These are phyloP conservation scores for Nymphalis io DNA, from an alignment of 1,140 invertebrate genomes.

Conservation along the genomic window DNA sequence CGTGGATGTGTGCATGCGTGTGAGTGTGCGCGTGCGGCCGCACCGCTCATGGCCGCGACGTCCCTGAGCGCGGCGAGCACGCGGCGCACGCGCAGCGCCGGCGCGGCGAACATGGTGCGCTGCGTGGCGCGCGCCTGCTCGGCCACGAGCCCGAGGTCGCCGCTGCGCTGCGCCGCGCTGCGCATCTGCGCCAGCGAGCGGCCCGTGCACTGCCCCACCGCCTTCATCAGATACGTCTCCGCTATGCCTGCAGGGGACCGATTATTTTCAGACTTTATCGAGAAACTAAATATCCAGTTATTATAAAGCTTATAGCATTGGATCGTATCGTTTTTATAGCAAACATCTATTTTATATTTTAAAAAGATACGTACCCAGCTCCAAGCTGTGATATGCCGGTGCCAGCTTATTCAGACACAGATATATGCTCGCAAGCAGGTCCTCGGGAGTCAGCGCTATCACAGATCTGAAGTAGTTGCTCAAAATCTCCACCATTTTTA, in stretches of 20 bases:
- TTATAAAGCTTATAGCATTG: too few relatives aligned
- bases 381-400: conserved; percentile 93
- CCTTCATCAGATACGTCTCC: conserved; percentile 96
- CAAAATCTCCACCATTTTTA: conserved; percentile 97
- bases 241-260: conserved; percentile 88
- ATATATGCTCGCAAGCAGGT: conserved; percentile 95
- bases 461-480: conserved; percentile 97
- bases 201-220: conserved; percentile 95
- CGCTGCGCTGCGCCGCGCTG: conserved; percentile 87
- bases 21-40: too few relatives aligned
- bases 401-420: conserved; percentile 97
- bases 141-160: conserved; percentile 96
- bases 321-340: too few relatives aligned
- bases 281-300: too few relatives aligned
- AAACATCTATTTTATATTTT: too few relatives aligned
- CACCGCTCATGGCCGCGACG: conserved; percentile 93
- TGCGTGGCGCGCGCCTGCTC: conserved; percentile 95
- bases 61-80: conserved; percentile 95
- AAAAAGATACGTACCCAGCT: conserved; percentile 62
- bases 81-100: conserved; percentile 83
- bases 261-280: not conserved
- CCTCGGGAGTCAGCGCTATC: conserved; percentile 91
- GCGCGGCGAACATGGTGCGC: conserved; percentile 91
- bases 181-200: conserved; percentile 93
- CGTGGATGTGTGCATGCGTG: too few relatives aligned